A percentile compares a stretch with the other conserved stretches of the same genome.
These are phyloP conservation scores for Uloborus diversus DNA, from an alignment of 1,140 invertebrate genomes.

Conservation along the genomic window DNA sequence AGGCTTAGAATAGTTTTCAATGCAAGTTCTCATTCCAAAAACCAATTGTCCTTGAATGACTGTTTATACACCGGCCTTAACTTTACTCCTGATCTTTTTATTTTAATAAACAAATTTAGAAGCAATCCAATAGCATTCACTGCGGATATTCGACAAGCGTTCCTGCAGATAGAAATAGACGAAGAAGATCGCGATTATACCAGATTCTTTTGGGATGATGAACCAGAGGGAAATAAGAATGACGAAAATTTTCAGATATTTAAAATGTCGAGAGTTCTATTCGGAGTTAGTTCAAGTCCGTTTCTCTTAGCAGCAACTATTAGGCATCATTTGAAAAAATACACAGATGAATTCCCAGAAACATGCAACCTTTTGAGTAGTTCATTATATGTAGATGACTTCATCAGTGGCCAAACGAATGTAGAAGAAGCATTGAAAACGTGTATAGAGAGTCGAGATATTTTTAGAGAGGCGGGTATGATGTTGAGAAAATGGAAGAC, in stretches of 20 bases:
- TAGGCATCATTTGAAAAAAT: slow-evolving; percentile 13
- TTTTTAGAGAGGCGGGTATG: not conserved
- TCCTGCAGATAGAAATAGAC: slow-evolving; percentile 15
- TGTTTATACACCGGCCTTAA: slow-evolving; percentile 24
- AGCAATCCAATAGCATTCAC: slow-evolving; percentile 8
- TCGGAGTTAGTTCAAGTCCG: not conserved
- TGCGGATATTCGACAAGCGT: slow-evolving; percentile 55
- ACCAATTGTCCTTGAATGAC: slow-evolving; percentile 49
- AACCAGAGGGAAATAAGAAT: not conserved
- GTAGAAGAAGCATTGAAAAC: slow-evolving; percentile 6
- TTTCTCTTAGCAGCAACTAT: slow-evolving; percentile 1
- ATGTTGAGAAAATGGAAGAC: not conserved
- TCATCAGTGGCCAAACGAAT: not conserved
- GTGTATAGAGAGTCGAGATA: not conserved
- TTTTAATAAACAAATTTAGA: slow-evolving; percentile 34
- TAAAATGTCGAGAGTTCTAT: not conserved
- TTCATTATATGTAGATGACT: not conserved
- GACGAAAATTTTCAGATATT: not conserved
- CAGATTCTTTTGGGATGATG: not conserved
- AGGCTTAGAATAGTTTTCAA: slow-evolving; percentile 29
- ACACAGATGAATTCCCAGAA: not conserved
- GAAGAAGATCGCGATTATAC: slow-evolving; percentile 27
- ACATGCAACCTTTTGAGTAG: not conserved
- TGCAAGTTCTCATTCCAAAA: not conserved
- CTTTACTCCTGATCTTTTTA: slow-evolving; percentile 6